These are phyloP conservation scores for Symphodus melops DNA, from an alignment of 2,113 vertebrate species.

Conservation along the genomic window DNA sequence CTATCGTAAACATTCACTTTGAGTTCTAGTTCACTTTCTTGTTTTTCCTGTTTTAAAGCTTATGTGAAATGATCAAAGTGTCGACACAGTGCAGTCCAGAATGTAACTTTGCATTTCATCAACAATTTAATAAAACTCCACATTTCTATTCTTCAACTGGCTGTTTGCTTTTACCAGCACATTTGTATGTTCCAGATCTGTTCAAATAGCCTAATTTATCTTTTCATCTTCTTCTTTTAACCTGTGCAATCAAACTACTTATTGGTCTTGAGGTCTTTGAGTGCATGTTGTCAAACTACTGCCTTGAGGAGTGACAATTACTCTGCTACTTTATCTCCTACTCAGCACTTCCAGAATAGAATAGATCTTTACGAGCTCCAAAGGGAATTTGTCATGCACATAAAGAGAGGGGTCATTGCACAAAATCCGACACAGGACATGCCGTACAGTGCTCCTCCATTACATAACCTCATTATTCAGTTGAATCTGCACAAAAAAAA, in stretches of 20 bases:
- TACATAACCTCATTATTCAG: constrained; percentile 58
- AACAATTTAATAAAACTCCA: background rate
- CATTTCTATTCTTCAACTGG: background rate
- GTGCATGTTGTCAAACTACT: constrained; percentile 26
- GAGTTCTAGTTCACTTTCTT: background rate
- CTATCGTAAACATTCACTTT: background rate
- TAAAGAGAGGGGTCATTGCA: constrained; percentile 57
- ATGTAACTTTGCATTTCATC: background rate
- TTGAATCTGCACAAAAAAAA: constrained; percentile 38
- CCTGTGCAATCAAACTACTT: background rate
- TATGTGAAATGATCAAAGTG: background rate
- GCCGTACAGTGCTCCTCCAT: constrained; percentile 55
- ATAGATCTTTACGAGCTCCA: constrained; percentile 53
- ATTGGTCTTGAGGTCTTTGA: constrained; percentile 8
- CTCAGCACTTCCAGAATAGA: constrained; percentile 61
- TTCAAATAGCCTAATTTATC: background rate
- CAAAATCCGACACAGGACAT: constrained; percentile 58
- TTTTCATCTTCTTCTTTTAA: background rate
- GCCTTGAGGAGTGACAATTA: background rate
- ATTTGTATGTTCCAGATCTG: background rate
- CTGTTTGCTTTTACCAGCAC: background rate
- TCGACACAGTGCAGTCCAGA: too few relatives aligned
- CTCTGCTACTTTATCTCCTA: constrained; percentile 32
- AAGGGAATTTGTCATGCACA: constrained; percentile 59
- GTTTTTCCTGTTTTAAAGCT: background rate